Percentiles rank a stretch among this genome's conserved stretches.
phyloP scores from a whole-genome alignment of 2,888 invertebrate species.

The Apoda limacodes region DNA sequence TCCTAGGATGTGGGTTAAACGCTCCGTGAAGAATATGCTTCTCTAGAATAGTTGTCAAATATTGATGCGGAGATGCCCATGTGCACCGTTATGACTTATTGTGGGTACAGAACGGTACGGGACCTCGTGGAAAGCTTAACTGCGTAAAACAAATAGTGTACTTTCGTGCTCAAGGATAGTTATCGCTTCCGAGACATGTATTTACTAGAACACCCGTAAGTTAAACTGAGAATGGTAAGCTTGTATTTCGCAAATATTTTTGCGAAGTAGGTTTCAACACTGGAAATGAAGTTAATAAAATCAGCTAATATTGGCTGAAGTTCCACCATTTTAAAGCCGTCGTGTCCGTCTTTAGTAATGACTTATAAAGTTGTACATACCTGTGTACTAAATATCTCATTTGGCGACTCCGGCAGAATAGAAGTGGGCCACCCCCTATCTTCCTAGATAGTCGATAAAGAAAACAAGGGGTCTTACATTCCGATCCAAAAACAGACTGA shows the following conservation, averaged over 20 bases:
- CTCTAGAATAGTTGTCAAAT: constrained; percentile 26
- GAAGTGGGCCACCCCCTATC: constrained; percentile 3
- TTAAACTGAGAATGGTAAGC: too few relatives aligned
- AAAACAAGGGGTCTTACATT: not conserved
- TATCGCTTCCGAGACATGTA: constrained; percentile 17
- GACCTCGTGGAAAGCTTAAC: constrained; percentile 20
- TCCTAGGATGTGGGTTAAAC: too few relatives aligned
- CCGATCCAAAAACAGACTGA: too few relatives aligned
- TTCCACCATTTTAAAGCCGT: too few relatives aligned
- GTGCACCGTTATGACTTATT: constrained; percentile 21
- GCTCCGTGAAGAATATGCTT: too few relatives aligned
- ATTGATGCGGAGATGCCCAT: constrained; percentile 22
- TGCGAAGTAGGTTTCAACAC: too few relatives aligned
- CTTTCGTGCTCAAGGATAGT: constrained; percentile 14
- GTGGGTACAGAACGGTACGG: constrained; percentile 15
- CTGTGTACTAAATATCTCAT: constrained; percentile 8
- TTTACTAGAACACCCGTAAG: too few relatives aligned
- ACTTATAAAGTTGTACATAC: too few relatives aligned
- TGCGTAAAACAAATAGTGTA: constrained; percentile 24
- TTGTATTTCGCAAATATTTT: too few relatives aligned
- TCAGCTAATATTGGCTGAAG: too few relatives aligned
- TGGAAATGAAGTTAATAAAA: too few relatives aligned
- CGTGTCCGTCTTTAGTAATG: too few relatives aligned
- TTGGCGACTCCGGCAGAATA: constrained; percentile 15
- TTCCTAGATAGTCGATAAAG: constrained; percentile 6